phyloP scores from a whole-genome alignment of 2,797 vertebrate species.

The Mycteria americana region DNA sequence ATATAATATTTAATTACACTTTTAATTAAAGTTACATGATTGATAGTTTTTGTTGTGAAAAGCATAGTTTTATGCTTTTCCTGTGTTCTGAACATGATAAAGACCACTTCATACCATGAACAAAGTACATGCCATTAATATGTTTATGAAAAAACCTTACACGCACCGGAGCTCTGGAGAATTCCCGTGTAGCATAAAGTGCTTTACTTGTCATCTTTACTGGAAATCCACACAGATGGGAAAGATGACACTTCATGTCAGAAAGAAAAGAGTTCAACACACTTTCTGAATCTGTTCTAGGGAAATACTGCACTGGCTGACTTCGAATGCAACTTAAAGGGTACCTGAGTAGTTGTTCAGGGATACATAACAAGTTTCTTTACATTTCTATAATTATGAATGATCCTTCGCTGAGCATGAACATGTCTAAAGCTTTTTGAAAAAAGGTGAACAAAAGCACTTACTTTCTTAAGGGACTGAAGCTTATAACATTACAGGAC shows the following conservation, averaged over 20 bases:
- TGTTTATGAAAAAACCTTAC: constrained; percentile 1
- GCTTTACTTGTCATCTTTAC: constrained; percentile 79
- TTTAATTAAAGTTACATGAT: not conserved
- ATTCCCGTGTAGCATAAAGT: constrained; percentile 69
- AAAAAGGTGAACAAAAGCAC: not conserved
- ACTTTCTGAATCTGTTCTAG: constrained; percentile 76
- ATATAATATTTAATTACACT: not conserved
- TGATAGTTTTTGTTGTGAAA: not conserved
- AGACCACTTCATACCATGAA: not conserved
- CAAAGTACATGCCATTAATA: not conserved
- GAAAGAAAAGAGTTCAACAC: constrained; percentile 79
- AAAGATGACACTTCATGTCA: constrained; percentile 75
- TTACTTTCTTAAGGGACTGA: not conserved
- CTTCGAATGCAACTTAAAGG: constrained; percentile 88
- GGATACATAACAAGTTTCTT: not conserved
- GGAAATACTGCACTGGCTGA: constrained; percentile 83
- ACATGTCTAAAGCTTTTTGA: not conserved
- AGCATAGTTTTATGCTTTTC: not conserved
- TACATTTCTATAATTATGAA: not conserved
- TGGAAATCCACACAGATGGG: constrained; percentile 83
- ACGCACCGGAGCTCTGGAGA: constrained; percentile 63
- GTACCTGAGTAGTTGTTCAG: constrained; percentile 78
- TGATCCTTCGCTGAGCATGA: not conserved
- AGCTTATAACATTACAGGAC: not conserved
- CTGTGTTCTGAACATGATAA: not conserved